Base-by-base conservation (phyloP, 2,888 invertebrate species). In the Platynereis dumerilii region DNA sequence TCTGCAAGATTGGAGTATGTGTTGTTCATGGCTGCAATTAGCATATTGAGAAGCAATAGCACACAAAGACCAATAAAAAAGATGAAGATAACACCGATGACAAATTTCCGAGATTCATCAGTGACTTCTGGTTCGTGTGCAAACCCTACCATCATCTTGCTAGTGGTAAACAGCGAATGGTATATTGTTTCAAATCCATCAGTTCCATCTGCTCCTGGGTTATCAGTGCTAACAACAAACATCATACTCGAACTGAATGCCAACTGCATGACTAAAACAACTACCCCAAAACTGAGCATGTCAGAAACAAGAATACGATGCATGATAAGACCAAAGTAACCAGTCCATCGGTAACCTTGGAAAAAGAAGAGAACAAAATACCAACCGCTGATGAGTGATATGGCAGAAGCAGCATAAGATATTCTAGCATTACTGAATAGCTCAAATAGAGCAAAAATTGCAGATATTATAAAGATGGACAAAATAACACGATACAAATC, bases 281-380 rank as follows among this genome's bases (percentile, higher is more conserved):
- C 54, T 3, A 54, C 1, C 24, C 26, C 48, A 42, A 61, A 61
- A 12, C 61, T 53, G 28, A 61, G 27, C 24, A 61, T 26, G 29
- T 61, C 61, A n/a, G 45, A 28, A n/a, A 61, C 53, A n/a, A 61
- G 24, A 44, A 61, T 61, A n/a, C 55, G 54, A 42, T 61, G 61
- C 24, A 61, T 42, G 54, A 61, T 61, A n/a, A 42, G 10, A 17
- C 54, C 54, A 55, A 61, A 61, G 44, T 54, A 61, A 20, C 53
- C 55, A 2, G 55, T 28, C 24, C 1, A 2, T 22, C 22, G n/a
- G 22, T 39, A 29, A 12, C 39, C 55, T 15, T 39, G 34, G 2
- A 39, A 54, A 54, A 61, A 61, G 55, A 55, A 61, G 20, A 61
- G 58, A 12, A 57, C 24, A 20, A 22, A 39, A n/a, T 34, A 39